These are phyloP conservation scores for Elaeidobius kamerunicus DNA, from an alignment of 2,888 invertebrate genomes.

Conservation along the genomic window DNA sequence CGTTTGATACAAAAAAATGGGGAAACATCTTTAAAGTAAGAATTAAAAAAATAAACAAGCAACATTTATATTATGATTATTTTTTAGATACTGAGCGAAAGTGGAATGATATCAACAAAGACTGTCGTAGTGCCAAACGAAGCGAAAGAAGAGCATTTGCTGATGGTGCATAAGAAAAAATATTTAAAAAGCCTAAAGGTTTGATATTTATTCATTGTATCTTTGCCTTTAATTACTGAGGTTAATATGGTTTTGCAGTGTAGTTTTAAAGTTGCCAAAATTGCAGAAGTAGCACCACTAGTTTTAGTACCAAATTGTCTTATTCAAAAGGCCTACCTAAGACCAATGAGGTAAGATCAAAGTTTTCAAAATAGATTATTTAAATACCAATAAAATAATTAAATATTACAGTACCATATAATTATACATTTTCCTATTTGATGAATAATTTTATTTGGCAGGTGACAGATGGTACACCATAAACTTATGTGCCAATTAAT, in stretches of 20 bases:
- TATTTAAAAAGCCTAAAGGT: slow-evolving; percentile 76
- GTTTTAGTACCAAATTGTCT: slow-evolving; percentile 73
- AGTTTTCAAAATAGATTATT: no score
- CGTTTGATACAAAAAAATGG: slow-evolving; percentile 89
- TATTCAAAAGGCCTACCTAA: slow-evolving; percentile 71
- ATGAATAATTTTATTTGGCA: no score
- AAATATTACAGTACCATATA: no score
- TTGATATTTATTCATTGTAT: slow-evolving; percentile 25
- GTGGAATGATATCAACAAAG: slow-evolving; percentile 59
- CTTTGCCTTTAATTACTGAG: slow-evolving; percentile 8
- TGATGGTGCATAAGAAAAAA: slow-evolving; percentile 70
- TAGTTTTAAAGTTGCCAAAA: slow-evolving; percentile 75
- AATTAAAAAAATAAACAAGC: no score
- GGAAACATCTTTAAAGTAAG: slow-evolving; percentile 67
- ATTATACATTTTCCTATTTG: no score
- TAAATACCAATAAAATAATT: no score
- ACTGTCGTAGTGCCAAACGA: slow-evolving; percentile 67
- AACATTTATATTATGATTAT: no score
- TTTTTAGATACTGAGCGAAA: slow-evolving; percentile 53
- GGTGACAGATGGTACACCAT: no score
- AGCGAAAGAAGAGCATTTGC: slow-evolving; percentile 67
- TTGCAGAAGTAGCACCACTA: slow-evolving; percentile 74
- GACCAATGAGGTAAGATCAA: slow-evolving; percentile 74
- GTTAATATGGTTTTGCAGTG: slow-evolving; percentile 60
- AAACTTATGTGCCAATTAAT: no score